Base-by-base conservation (phyloP, 1,140 invertebrate genomes). In the Sycophila sp. region DNA sequence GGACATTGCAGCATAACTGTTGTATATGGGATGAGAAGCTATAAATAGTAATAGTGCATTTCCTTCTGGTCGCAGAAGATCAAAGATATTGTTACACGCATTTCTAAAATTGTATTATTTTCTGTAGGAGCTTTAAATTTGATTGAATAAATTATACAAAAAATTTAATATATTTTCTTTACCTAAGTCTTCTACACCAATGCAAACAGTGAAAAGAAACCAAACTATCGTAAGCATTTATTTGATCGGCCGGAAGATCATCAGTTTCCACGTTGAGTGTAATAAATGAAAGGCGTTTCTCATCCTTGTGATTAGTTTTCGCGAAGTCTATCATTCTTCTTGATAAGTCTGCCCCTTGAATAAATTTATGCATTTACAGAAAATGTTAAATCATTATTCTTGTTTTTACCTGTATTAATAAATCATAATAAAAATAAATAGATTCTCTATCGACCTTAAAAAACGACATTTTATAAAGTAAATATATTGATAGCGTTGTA, bases 201-300 rank as follows among this genome's bases (percentile, higher is more conserved):
- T 95, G 94, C 1, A 95, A 83, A 72, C 93, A 93, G 77, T 94
- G 94, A 75, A 95, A 94, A 0, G 94, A 95, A 56, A 94, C 90
- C 1, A 90, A 89, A 76, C 94, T 92, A 70, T 92, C 87, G 73
- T 92, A 94, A 32, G 82, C 80, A n/a, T 82, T 87, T 11, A 82
- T 74, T 69, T 88, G 72, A 19, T 88, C 78, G 2, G 80, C 78
- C 0, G 88, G 87, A 45, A 90, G 76, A 0, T 89, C 78, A 4
- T 80, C 77, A 1, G 80, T 71, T 38, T 88, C 88, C 51, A 95
- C 92, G 76, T 95, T 91, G 66, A 94, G 78, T 26, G 90, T 82
- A 2, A 86, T 77, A 77, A 93, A 96, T 4, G 86, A 82, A 2
- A 91, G 80, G 63, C 86, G 71, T 58, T 82, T 74, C 15, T 83